Base-by-base conservation (phyloP, 2,888 invertebrate species). In the Acanthopleura granulata region DNA sequence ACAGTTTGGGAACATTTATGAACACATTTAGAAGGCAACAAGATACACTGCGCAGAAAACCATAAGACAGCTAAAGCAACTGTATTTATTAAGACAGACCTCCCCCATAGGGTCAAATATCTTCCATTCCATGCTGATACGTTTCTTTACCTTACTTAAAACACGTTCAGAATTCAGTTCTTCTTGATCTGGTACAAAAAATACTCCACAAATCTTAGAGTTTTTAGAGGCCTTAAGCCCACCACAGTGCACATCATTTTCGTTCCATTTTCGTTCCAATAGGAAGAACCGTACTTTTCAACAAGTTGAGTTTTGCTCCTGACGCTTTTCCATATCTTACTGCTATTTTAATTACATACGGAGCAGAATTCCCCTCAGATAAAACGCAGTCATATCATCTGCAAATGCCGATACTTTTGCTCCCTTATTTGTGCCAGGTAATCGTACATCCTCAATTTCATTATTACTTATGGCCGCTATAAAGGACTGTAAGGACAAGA, bases 231-330 rank as follows among this genome's bases (percentile, higher is more conserved):
- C 66, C 1, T 66, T 66, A 27, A 66, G 16, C 22, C 12, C 66
- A 66, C 15, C 29, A 6, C 25, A 6, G 22, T 18, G 29, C 16
- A 66, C 29, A 22, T 16, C 6, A 15, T 66, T 25, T 27, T 66
- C 66, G 9, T 66, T 27, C 66, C 66, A 66, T 1, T 22, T 66
- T n/a, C n/a, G n/a, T n/a, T 12, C 66, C 66, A 15, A 66, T 16
- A 66, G 66, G 66, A 27, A 66, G 6, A 77, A 76, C 51, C 16
- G 74, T 75, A 27, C 77, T 75, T 74, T 81, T 81, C 27, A 50
- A 62, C 62, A 77, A 73, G 72, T 78, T 78, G 0, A 77, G 49
- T 76, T 78, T 80, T 9, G 80, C 74, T 27, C 78, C 80, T 4
- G 78, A 78, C 16, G 75, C 66, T 51, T 70, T 71, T 22, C 51